Evolutionary conservation across 2,797 vertebrate genomes (phyloP), one percentile per base, ranked within the genome.

Genomic region (Otus scops): DNA sequence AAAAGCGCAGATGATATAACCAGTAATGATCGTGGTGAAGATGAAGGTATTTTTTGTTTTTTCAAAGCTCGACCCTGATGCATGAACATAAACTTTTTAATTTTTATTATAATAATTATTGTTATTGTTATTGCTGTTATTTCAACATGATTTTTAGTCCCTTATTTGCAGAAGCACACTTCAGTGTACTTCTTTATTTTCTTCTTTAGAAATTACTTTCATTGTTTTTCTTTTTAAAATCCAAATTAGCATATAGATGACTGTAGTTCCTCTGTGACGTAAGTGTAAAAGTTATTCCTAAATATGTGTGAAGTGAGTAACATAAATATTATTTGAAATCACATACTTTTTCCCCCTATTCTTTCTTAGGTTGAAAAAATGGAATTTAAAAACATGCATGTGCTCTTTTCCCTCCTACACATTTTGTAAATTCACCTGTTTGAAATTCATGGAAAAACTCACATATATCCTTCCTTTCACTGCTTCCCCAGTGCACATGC

Each of bases 21-120:
- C 98, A 99, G 97, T 99, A 99, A 99, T 98, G 98, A 99, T 97
- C 98, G 98, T 98, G 98, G 97, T 98, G 98, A 98, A 98, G 98
- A 99, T 93, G 98, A 99, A 99, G 98, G 99, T 99, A 99, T 99
- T 98, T 99, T 98, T 98, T 98, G 73, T 97, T 98, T 98, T 97
- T 88, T 88, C 88, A 96, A 98, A 98, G 97, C 94, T 98, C 98
- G 94, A 98, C 92, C 97, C 90, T 97, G 96, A 96, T 99, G 99
- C 99, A 99, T 99, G 99, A 98, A 97, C 96, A 98, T 97, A 92
- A 97, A 93, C 89, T 94, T 97, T 65, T 95, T 41, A 73, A 64
- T 93, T 95, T 94, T 96, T 95, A 56, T 96, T 38, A 88, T 88
- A 50, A 83, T 84, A 11, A 95, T 89, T 82, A 93, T 80, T 93